Base-by-base conservation (phyloP, 2,113 vertebrate species). In the Saguinus imperator region DNA sequence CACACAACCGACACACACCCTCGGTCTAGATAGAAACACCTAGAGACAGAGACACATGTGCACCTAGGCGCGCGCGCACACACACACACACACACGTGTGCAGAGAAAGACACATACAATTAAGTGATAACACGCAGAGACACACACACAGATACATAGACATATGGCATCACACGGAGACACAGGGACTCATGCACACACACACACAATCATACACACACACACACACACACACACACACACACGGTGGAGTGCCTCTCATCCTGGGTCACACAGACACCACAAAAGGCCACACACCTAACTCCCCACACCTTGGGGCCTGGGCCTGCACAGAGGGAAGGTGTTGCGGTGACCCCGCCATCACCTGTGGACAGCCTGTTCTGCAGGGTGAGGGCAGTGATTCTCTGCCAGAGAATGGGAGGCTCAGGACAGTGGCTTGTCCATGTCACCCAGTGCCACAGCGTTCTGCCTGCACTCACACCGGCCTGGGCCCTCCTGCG, bases 311-410 rank as follows among this genome's bases (percentile, higher is more conserved):
- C 0, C 61, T 29, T 13, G 27, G 61, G 61, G 12, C 12, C 61
- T 0, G 0, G 27, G 61, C 61, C 27, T 32, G 27, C 61, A 64
- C 27, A 29, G 27, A 14, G 27, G 61, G 27, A 64, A 64, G 12
- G 27, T 32, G 61, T 32, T 64, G 61, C 13, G 0, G 6, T 64
- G 61, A 64, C 27, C 27, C 2, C 0, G 27, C 6, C 0, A 4
- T 64, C 12, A 32, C 61, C 61, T 64, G 61, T 13, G 29, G 61
- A 32, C 61, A 64, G 4, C 61, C 27, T 32, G 61, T 64, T 32
- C 27, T 1, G 5, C 27, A 64, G 61, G 61, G 5, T 5, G 13
- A 64, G 27, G 27, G 12, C 5, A 5, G 12, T 64, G 61, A 64
- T 32, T 64, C 61, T 64, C 27, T 64, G 61, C 12, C 29, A 18